Evolutionary conservation across 2,113 vertebrate species (phyloP), one percentile per base, ranked within the genome.

Genomic region (Daboia siamensis): DNA sequence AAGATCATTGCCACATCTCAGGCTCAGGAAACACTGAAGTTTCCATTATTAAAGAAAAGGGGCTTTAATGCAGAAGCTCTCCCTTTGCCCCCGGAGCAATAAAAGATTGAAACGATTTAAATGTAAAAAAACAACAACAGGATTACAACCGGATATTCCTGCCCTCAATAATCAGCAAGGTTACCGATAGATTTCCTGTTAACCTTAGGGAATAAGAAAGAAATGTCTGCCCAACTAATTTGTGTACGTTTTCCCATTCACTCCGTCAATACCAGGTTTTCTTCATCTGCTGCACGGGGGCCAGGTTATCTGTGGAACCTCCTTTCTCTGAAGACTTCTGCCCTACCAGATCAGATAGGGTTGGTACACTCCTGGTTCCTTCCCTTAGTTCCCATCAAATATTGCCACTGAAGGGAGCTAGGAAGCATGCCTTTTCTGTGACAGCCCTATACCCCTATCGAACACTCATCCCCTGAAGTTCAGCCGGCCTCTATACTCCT

Each of bases 21-120:
- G 89, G 93, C 92, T 92, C 87, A 59, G 90, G 89, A 93, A 95
- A 93, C 88, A 59, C 87, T 94, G 86, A 95, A 93, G 94, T 93
- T 96, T 94, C 92, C 13, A 5, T 94, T 94, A 96, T 61, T 88
- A 89, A 92, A 94, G 91, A 69, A 94, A 87, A 52, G 33, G 93
- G 93, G 87, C 89, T 91, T 96, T 95, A 96, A 92, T 90, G 29
- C 44, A 29, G 39, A 61, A 51, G 59, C 85, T 90, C 87, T 91
- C 23, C 1, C 87, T 24, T 48, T 54, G 69, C 33, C 23, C 29
- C 23, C 29, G 8, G 92, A 51, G 92, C 94, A 93, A 93, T 94
- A 54, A 59, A 86, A 61, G 55, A 86, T 92, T 86, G 52, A 56
- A 54, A 57, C 21, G 44, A 89, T 88, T 92, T 92, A 89, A 88